Evolutionary conservation across 1,140 invertebrate species (phyloP), one percentile per base, ranked within the genome.

Genomic region (Dreissena rostriformis): DNA sequence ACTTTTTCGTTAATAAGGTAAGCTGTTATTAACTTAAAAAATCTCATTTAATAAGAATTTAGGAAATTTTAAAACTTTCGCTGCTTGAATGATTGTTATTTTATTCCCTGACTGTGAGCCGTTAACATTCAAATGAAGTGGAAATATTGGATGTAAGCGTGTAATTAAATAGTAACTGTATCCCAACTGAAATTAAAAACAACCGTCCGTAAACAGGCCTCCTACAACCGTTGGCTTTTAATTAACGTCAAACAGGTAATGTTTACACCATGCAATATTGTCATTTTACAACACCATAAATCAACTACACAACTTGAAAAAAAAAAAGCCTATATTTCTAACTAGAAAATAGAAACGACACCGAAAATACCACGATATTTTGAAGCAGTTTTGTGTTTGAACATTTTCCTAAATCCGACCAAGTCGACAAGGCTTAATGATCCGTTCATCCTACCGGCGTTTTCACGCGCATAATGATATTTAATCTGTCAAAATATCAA

Each of bases 241-340:
- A 61, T 61, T 61, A 61, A 61, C 57, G 2, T 61, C 4, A 24
- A 19, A 61, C 39, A 61, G 22, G 57, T 61, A 61, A 61, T 61
- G 57, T 61, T 61, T 61, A 61, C 22, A 61, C 22, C 57, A 61
- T 61, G 57, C 57, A 61, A 61, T n/a, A 61, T 61, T 61, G 22
- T 24, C 2, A 61, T 61, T 61, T 61, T 61, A 61, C 57, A 61
- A 24, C 22, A 61, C 17, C 12, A 61, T 61, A 19, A 6, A n/a
- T 5, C 57, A 57, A 61, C 57, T 61, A 61, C 57, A 61, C 57
- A n/a, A 24, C 17, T 24, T 61, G 57, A 6, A 61, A 61, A 61
- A 4, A 61, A 61, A n/a, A 19, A 11, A 2, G 2, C 17, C 57
- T 61, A 61, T 6, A 61, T n/a, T 24, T 61, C 22, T n/a, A 61